Percentiles rank a stretch among this genome's conserved stretches.
Evolutionary conservation across 2,797 vertebrate genomes (phyloP).

Genomic region (Typhlichthys subterraneus): DNA sequence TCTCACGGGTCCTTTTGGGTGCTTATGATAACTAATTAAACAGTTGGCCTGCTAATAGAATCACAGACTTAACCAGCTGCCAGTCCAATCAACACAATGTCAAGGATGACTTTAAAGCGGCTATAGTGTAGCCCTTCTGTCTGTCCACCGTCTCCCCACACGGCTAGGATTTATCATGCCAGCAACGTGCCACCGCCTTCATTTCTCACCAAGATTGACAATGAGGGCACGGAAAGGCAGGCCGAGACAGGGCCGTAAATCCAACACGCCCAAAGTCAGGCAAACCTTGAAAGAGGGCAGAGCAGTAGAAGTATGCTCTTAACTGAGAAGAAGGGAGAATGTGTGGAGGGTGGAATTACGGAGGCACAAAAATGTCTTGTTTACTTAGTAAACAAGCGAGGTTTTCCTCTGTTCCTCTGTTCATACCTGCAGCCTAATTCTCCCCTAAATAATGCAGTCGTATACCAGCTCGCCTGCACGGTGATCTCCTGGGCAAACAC

Average conservation of each 20-base stretch:
- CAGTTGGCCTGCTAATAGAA: constrained; percentile 67
- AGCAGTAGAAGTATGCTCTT: constrained; percentile 48
- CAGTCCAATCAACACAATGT: constrained; percentile 40
- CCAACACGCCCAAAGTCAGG: constrained; percentile 71
- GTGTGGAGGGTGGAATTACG: constrained; percentile 12
- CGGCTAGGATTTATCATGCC: constrained; percentile 67
- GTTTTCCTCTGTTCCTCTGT: constrained; percentile 27
- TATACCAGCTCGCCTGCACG: no score
- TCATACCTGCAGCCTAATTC: constrained; percentile 31
- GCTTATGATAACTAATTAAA: constrained; percentile 69
- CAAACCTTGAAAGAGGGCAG: constrained; percentile 72
- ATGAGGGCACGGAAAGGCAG: constrained; percentile 66
- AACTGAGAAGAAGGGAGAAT: constrained; percentile 28
- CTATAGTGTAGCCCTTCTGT: constrained; percentile 57
- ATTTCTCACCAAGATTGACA: constrained; percentile 72
- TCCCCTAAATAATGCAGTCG: constrained; percentile 15
- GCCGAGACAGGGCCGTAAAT: constrained; percentile 68
- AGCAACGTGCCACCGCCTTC: constrained; percentile 64
- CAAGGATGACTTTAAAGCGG: constrained; percentile 55
- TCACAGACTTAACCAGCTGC: constrained; percentile 57
- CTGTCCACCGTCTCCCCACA: constrained; percentile 40
- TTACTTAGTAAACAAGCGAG: constrained; percentile 58
- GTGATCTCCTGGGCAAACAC: background rate
- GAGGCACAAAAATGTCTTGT: constrained; percentile 18
- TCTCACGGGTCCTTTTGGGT: constrained; percentile 56